Base-by-base conservation (phyloP, 30 jellyfish, hydroid and myxozoan species). In the Sanderia malayensis region DNA sequence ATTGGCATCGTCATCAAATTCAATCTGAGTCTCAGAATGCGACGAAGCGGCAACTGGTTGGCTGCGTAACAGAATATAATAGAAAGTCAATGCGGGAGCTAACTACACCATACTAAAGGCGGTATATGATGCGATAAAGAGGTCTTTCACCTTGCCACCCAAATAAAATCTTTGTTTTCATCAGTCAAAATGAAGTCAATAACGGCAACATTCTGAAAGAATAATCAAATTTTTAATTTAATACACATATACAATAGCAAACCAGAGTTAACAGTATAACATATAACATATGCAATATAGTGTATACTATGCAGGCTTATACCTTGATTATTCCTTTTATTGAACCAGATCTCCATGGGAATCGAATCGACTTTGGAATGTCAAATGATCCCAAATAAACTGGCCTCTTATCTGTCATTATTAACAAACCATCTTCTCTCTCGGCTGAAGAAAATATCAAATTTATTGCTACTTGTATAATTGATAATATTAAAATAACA, bases 311-410 rank as follows among this genome's bases (percentile, higher is more conserved):
- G 15, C 8, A 41, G 15, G 15, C 15, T 15, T 41, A n/a, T 71
- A 71, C 83, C 83, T 71, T 53, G 17, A 71, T 31, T 15, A 49
- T 23, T 30, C 83, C 83, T 71, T 49, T 47, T 25, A 71, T 71
- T 19, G 83, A 66, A 4, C 83, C 83, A 28, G 83, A 66, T 23
- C 52, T 71, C 83, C 83, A 71, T 11, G 83, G 83, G 13, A 71
- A 57, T 1, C 83, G 68, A 17, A 71, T 6, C 6, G 83, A 67
- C n/a, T 49, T 47, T 47, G 27, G 83, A 23, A 71, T 71, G 45
- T 71, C 83, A 52, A 71, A 71, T 11, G 70, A 71, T 44, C 83
- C 55, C 44, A 31, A 71, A 49, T 71, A 53, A 17, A 60, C 71
- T 19, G 83, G 2, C 28, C 83, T 28, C 30, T 71, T 59, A 10